Evolutionary conservation across 2,888 invertebrate species (phyloP).

Genomic region (Cryptocephalus primarius): DNA sequence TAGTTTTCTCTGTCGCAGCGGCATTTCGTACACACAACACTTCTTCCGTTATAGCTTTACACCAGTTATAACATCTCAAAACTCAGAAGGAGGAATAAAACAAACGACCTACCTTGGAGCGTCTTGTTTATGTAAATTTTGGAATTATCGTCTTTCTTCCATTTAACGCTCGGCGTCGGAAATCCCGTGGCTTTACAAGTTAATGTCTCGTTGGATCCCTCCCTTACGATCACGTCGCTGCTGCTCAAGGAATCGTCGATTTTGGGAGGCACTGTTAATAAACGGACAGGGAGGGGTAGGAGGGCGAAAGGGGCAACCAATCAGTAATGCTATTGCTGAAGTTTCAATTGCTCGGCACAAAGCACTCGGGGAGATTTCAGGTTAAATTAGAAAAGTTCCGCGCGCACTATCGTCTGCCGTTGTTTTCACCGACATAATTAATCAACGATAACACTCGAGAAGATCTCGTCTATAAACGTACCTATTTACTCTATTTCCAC

Average conservation of each 20-base stretch:
- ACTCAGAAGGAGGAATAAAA: constrained; percentile 22
- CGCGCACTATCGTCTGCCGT: too few species aligned
- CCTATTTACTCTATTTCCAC: too few species aligned
- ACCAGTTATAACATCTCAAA: too few species aligned
- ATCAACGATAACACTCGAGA: too few species aligned
- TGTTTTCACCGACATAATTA: too few species aligned
- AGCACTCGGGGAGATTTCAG: constrained; percentile 13
- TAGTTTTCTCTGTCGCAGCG: too few species aligned
- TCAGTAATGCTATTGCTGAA: constrained; percentile 12
- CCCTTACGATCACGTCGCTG: constrained; percentile 83
- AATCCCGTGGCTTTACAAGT: constrained; percentile 84
- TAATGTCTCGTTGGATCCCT: constrained; percentile 80
- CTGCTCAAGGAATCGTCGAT: constrained; percentile 85
- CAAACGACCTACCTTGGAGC: constrained; percentile 48
- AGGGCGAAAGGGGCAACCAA: too few species aligned
- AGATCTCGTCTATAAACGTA: too few species aligned
- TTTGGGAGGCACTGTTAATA: constrained; percentile 70
- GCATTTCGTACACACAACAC: too few species aligned
- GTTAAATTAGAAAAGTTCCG: constrained; percentile 13
- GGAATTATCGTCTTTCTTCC: constrained; percentile 83
- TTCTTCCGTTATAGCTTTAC: too few species aligned
- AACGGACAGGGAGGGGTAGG: constrained; percentile 16
- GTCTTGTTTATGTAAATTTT: constrained; percentile 81
- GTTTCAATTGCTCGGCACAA: constrained; percentile 15
- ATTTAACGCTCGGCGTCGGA: constrained; percentile 79